Evolutionary conservation across 1,140 invertebrate genomes (phyloP).

Genomic region (Drosophila subpulchrella): DNA sequence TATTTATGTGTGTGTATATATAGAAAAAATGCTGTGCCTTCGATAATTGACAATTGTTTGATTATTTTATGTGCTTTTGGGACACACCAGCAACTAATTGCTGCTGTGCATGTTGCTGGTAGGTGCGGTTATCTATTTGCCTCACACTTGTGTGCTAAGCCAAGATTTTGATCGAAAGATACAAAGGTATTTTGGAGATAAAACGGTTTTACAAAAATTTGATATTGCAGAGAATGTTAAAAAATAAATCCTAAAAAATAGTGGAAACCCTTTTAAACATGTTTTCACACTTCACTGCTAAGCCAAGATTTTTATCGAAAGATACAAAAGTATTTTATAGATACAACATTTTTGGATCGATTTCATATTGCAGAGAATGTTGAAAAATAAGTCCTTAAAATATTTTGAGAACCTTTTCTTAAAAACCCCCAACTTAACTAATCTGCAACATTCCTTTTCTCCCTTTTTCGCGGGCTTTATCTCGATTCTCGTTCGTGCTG

Average conservation of each 20-base stretch:
- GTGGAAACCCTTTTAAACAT: too few relatives aligned
- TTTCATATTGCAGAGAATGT: too few relatives aligned
- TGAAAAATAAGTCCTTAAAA: too few relatives aligned
- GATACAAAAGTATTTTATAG: background rate
- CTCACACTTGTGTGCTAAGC: conserved; percentile 1
- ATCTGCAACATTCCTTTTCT: background rate
- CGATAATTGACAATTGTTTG: conserved; percentile 80
- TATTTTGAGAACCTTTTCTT: too few relatives aligned
- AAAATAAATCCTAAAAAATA: too few relatives aligned
- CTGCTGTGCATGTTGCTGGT: conserved; percentile 25
- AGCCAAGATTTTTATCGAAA: background rate
- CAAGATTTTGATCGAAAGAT: background rate
- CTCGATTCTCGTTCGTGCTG: conserved; percentile 25
- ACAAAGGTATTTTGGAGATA: too few relatives aligned
- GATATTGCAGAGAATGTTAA: too few relatives aligned
- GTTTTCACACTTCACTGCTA: background rate
- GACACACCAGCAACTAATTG: conserved; percentile 53
- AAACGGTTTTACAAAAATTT: too few relatives aligned
- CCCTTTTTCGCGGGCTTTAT: conserved; percentile 5
- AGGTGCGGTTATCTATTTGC: conserved; percentile 30
- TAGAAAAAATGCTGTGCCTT: conserved; percentile 53
- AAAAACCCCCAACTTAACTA: background rate
- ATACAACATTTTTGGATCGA: too few relatives aligned
- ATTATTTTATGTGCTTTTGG: conserved; percentile 67
- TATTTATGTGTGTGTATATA: conserved; percentile 9